Conservation (phyloP, 2,797 vertebrate genomes). For the Eulemur mongoz region DNA sequence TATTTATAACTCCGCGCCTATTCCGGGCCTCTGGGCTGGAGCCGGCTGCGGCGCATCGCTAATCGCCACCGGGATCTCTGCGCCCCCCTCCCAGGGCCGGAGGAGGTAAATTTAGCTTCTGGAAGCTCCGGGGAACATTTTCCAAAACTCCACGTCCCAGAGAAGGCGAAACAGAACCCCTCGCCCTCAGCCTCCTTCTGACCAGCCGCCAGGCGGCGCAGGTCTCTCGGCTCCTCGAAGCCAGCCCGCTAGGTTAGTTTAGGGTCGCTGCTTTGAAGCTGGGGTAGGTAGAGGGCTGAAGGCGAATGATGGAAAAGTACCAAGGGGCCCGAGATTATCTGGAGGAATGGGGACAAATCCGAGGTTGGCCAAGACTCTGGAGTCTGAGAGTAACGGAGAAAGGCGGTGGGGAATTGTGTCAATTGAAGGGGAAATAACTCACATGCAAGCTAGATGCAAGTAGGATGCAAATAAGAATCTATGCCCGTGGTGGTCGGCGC, state of each 20-base stretch:
- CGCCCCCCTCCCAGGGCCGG: slow-evolving; percentile 63
- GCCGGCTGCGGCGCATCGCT: background rate
- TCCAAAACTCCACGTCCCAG: slow-evolving; percentile 75
- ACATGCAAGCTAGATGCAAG: slow-evolving; percentile 30
- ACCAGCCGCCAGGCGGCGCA: slow-evolving; percentile 67
- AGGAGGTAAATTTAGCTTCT: slow-evolving; percentile 79
- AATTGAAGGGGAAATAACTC: slow-evolving; percentile 23
- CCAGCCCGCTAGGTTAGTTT: background rate
- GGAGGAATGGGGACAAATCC: background rate
- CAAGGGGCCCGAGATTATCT: background rate
- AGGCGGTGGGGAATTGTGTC: background rate
- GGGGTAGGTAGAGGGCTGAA: background rate
- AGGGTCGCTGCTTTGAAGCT: background rate
- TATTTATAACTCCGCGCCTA: slow-evolving; percentile 79
- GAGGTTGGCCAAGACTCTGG: background rate
- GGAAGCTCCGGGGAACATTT: slow-evolving; percentile 76
- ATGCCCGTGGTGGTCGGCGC: background rate
- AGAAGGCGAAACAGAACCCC: slow-evolving; percentile 6
- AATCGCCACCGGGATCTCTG: slow-evolving; percentile 77
- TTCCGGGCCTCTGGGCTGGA: slow-evolving; percentile 64
- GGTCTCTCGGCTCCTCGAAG: background rate
- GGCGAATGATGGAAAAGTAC: background rate
- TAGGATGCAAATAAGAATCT: background rate
- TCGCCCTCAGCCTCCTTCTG: background rate
- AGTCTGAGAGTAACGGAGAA: background rate